Conservation (phyloP, 2,797 vertebrate species). For the Cossypha niveicapilla region DNA sequence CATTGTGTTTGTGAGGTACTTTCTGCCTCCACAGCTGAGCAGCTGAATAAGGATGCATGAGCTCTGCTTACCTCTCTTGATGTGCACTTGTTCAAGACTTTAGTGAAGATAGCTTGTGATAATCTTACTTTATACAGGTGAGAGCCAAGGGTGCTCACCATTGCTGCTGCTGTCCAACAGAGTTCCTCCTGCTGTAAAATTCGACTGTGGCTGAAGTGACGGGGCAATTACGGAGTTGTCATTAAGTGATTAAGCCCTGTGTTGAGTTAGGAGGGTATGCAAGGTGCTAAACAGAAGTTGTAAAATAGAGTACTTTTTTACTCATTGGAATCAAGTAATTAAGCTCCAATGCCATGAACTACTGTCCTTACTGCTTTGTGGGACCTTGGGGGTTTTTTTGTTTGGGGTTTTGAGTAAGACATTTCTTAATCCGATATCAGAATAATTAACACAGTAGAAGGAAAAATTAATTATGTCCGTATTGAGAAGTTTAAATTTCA, state of each 20-base stretch:
- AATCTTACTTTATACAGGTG: background rate
- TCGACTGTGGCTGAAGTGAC: background rate
- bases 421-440: background rate
- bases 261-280: background rate
- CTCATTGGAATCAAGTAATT: background rate
- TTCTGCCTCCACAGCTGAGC: background rate
- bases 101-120: background rate
- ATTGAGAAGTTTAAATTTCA: background rate
- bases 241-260: background rate
- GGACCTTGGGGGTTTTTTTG: rapidly evolving
- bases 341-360: background rate
- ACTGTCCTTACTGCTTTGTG: background rate
- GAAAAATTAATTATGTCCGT: background rate
- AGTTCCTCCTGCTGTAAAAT: background rate
- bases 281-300: background rate
- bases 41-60: background rate
- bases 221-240: background rate
- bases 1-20: background rate
- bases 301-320: background rate
- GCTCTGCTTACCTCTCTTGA: background rate
- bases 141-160: rapidly evolving
- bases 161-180: background rate
- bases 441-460: background rate
- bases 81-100: background rate
- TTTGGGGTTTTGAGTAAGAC: background rate